These are phyloP conservation scores for Atherinomorus stipes DNA, from an alignment of 2,113 vertebrate genomes.

Conservation along the genomic window DNA sequence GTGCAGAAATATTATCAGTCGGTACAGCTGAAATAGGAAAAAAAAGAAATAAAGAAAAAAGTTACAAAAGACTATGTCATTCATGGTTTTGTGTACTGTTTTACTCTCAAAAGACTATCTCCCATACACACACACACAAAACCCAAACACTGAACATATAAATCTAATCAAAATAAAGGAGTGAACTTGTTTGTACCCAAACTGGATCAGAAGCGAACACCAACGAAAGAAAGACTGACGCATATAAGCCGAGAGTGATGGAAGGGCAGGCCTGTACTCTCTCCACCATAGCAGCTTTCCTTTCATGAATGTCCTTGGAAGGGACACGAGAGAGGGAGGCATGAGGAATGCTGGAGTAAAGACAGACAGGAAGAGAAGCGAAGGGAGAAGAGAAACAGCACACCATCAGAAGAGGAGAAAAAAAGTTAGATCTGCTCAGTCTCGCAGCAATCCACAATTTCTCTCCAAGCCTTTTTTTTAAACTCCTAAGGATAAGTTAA, in stretches of 20 bases:
- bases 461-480: conserved; percentile 77
- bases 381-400: conserved; percentile 58
- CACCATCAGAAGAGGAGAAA: conserved; percentile 33
- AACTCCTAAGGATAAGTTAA: conserved; percentile 86
- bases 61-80: conserved; percentile 10
- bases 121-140: conserved; percentile 24
- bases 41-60: not conserved
- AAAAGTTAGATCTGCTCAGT: conserved; percentile 65
- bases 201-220: conserved; percentile 71
- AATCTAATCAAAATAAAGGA: conserved; percentile 71
- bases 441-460: conserved; percentile 90
- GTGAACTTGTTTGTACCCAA: conserved; percentile 68
- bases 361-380: conserved; percentile 50
- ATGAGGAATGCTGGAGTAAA: conserved; percentile 52
- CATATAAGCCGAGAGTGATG: conserved; percentile 58
- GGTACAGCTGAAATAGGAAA: not conserved
- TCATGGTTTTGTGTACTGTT: conserved; percentile 40
- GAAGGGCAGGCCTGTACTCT: conserved; percentile 60
- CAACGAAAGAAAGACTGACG: conserved; percentile 66
- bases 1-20: conserved; percentile 7
- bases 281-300: conserved; percentile 62
- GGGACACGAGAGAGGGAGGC: conserved; percentile 79
- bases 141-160: conserved; percentile 45
- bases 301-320: conserved; percentile 92
- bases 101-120: conserved; percentile 48